A percentile compares a stretch with the other conserved stretches of the same genome.
These are phyloP conservation scores for Alviniconcha marisindica DNA, from an alignment of 1,140 invertebrate genomes.

Conservation along the genomic window DNA sequence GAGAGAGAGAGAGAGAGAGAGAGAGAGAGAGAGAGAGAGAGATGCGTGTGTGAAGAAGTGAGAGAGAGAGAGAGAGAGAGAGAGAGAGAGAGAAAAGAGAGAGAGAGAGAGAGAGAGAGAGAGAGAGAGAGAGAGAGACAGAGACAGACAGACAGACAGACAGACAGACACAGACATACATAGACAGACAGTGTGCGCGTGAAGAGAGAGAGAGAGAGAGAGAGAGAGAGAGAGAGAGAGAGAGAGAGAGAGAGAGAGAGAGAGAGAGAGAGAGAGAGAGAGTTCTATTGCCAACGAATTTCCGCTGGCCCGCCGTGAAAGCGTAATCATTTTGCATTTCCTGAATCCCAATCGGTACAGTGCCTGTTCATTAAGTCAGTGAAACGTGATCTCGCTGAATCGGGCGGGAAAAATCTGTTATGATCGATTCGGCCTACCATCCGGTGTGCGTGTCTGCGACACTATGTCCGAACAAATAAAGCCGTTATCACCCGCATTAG, in stretches of 20 bases:
- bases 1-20: constrained; percentile 20
- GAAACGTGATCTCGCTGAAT: constrained; percentile 13
- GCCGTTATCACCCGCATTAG: no score
- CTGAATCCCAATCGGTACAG: neutral
- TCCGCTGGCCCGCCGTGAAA: constrained; percentile 19
- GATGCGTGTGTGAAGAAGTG: neutral
- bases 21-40: neutral
- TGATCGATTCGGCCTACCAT: constrained; percentile 10
- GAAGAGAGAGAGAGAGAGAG: neutral
- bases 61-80: constrained; percentile 18
- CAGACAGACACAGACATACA: neutral
- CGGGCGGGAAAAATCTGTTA: neutral
- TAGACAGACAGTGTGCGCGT: neutral
- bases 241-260: constrained; percentile 6
- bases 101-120: constrained; percentile 12
- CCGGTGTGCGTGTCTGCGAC: constrained; percentile 12
- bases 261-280: constrained; percentile 10
- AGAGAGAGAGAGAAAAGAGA: constrained; percentile 19
- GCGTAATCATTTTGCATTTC: constrained; percentile 35
- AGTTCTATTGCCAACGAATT: constrained; percentile 14
- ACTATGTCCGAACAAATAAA: no score
- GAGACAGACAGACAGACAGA: neutral
- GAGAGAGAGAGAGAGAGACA: neutral
- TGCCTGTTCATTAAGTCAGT: constrained; percentile 23
- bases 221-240: neutral